Evolutionary conservation across 2,113 vertebrate genomes (phyloP), one percentile per base, ranked within the genome.

Genomic region (Grus americana): DNA sequence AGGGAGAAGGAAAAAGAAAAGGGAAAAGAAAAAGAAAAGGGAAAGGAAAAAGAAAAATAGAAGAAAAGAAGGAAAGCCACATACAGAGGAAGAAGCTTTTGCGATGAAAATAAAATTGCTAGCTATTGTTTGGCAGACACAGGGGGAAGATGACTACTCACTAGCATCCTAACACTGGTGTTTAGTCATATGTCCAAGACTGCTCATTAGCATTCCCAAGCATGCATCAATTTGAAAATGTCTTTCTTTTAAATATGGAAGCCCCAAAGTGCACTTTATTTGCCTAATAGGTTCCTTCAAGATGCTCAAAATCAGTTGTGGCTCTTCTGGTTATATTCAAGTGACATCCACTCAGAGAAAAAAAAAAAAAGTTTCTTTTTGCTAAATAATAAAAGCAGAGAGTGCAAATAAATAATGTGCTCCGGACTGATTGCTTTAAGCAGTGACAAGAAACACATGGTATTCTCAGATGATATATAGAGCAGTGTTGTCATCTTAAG

Each of bases 141-240:
- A 55, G 82, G 80, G 27, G 61, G 55, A 89, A 81, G 19, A 72
- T 46, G 36, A 66, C 87, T 88, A 34, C 83, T 84, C 75, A 63
- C 65, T 30, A 85, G 91, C 91, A 91, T 88, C 79, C 47, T 95
- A 95, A 90, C 3, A 0, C 21, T 73, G 66, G 54, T 94, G 62
- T 93, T 97, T 54, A 94, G 70, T 93, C 44, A 16, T 92, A 79
- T 44, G 58, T 72, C 70, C 78, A 75, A 90, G 61, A 93, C 62
- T 79, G 32, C 46, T 95, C 66, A 95, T 97, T 95, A 96, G 91
- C 89, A 95, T 95, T 95, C 89, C 62, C 86, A 70, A 95, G 89
- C 95, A 97, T 73, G 73, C 62, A 89, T 54, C 91, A 90, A 84
- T 96, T 91, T 94, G 88, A 76, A 94, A 89, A 82, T 50, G 29